phyloP scores from a whole-genome alignment of 2,113 vertebrate genomes.

The Anas platyrhynchos region DNA sequence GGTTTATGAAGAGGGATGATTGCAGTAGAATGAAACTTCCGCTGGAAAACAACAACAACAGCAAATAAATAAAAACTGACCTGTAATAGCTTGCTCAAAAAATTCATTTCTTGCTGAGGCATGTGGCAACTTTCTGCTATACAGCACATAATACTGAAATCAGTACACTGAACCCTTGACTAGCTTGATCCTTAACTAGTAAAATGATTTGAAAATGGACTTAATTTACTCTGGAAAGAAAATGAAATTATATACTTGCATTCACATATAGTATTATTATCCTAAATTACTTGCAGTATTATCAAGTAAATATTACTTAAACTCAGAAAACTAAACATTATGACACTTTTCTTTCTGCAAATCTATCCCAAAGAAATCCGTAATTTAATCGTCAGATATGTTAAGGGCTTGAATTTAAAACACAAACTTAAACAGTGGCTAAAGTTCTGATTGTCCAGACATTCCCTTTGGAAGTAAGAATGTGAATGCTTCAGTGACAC shows the following conservation, averaged over 20 bases:
- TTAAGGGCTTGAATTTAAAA: neutral
- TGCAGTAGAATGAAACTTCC: neutral
- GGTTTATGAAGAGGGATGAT: neutral
- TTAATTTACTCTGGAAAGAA: neutral
- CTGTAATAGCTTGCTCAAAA: neutral
- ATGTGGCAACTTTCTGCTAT: neutral
- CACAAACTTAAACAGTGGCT: neutral
- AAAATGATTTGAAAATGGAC: neutral
- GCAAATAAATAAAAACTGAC: neutral
- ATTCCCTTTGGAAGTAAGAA: neutral
- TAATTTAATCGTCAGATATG: neutral
- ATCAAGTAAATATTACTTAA: neutral
- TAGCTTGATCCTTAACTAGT: neutral
- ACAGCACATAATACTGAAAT: neutral
- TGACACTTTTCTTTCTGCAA: neutral
- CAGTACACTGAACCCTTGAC: neutral
- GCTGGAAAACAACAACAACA: neutral
- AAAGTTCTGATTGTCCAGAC: neutral
- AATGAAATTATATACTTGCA: neutral
- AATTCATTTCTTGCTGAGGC: neutral
- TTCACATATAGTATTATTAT: neutral
- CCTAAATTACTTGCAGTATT: neutral
- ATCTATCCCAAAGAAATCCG: neutral
- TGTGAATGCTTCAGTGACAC: accelerated
- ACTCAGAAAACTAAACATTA: neutral